Conservation (phyloP, 2,888 invertebrate genomes). For the Metacarcinus magister region DNA sequence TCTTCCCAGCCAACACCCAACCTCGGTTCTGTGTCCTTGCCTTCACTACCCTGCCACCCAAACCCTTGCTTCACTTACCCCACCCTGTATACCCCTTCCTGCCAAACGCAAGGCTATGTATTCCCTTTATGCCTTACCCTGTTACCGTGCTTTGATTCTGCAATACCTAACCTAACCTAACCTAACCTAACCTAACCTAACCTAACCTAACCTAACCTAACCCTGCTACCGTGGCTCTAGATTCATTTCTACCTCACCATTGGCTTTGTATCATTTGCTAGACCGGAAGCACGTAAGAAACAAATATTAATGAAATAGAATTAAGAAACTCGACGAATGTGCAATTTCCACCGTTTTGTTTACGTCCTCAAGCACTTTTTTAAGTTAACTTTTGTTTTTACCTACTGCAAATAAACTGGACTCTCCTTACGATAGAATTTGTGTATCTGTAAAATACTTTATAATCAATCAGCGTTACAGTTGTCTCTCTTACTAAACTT, state of each 20-base stretch:
- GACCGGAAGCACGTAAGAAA: background rate
- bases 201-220: no score
- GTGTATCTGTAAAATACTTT: background rate
- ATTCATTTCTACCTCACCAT: no score
- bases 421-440: background rate
- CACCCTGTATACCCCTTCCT: background rate
- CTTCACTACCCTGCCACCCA: background rate
- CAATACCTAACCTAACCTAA: no score
- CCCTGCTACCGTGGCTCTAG: background rate
- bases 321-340: background rate
- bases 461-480: background rate
- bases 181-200: no score
- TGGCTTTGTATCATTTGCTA: no score
- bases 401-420: background rate
- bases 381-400: background rate
- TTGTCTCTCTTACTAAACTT: background rate
- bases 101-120: background rate
- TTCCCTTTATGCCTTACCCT: background rate
- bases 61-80: background rate
- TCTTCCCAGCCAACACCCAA: constrained; percentile 17
- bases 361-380: background rate
- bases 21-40: background rate
- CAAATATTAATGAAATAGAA: background rate
- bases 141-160: no score
- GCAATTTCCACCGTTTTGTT: background rate